Evolutionary conservation across 2,113 vertebrate species (phyloP), one percentile per base, ranked within the genome.

Genomic region (Calonectris borealis): DNA sequence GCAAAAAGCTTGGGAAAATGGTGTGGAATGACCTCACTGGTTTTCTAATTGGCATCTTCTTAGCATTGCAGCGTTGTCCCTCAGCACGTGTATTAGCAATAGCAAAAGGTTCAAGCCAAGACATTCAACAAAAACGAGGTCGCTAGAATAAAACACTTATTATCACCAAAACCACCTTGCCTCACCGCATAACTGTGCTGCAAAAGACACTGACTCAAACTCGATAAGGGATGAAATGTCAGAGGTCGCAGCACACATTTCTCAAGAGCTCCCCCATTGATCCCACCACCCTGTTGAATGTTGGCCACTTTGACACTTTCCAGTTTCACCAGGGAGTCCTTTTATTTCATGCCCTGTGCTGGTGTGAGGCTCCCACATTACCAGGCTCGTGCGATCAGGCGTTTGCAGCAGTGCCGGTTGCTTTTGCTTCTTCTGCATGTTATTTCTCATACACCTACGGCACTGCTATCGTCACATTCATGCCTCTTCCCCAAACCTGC

Each of bases 221-320:
- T 12, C 0, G 4, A 16, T 40, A 65, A 71, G 40, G 49, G 25
- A 31, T 44, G 34, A 65, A 65, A 71, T 36, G 36, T 62, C 60
- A 31, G 34, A 46, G 40, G 32, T 58, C 12, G 2, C 40, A 72
- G 49, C 12, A 32, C 15, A 44, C 16, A 4, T 69, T 92, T 72
- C 62, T 90, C 61, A 76, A 44, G 71, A 86, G 25, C 48, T 88
- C 36, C 62, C 10, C 16, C 34, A 22, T 1, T 31, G 68, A 77
- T 92, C 60, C 31, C 3, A 3, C n/a, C 4, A 5, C 60, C 34
- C 42, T 36, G 21, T 0, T 64, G 75, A 61, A 5, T 0, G 3
- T 44, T 42, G 52, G 61, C 36, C 54, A 75, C 36, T 76, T 40
- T n/a, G 49, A 51, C 0, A 7, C 34, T 42, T 79, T 34, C 42